Conservation (phyloP, 2,113 vertebrate genomes). For the Nerophis lumbriciformis region DNA sequence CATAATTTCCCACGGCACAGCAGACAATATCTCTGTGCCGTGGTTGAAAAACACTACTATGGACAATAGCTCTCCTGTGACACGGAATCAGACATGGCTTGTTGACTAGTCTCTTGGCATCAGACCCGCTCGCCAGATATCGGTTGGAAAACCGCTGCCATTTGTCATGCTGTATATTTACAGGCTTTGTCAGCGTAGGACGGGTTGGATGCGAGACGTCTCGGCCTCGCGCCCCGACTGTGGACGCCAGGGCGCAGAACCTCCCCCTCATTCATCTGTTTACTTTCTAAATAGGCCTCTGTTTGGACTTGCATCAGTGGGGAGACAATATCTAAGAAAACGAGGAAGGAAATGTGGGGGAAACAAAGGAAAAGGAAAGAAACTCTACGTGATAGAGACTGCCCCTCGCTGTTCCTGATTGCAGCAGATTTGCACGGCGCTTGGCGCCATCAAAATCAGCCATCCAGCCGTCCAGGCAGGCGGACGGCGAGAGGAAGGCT, state of each 20-base stretch:
- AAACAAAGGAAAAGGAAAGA: conserved; percentile 81
- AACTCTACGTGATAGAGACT: conserved; percentile 74
- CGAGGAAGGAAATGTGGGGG: conserved; percentile 79
- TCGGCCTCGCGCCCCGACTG: conserved; percentile 53
- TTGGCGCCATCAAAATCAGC: conserved; percentile 75
- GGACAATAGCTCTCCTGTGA: conserved; percentile 66
- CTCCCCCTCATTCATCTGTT: conserved; percentile 75
- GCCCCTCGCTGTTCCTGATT: conserved; percentile 74
- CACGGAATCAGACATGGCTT: conserved; percentile 59
- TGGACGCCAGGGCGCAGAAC: conserved; percentile 58
- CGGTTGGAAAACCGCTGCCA: conserved; percentile 55
- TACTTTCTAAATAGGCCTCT: conserved; percentile 78
- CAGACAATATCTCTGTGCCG: too few relatives aligned
- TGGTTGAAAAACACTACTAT: conserved; percentile 1
- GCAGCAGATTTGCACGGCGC: conserved; percentile 59
- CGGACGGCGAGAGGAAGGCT: conserved; percentile 68
- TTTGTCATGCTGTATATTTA: conserved; percentile 69
- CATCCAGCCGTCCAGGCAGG: conserved; percentile 64
- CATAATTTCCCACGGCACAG: too few relatives aligned
- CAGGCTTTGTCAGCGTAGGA: conserved; percentile 60
- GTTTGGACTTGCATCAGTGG: conserved; percentile 79
- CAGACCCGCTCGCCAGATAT: conserved; percentile 50
- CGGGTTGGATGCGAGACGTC: conserved; percentile 60
- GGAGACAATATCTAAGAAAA: conserved; percentile 79
- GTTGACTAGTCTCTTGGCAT: conserved; percentile 57